phyloP scores from a whole-genome alignment of 2,888 invertebrate genomes.

The Noctua janthe region DNA sequence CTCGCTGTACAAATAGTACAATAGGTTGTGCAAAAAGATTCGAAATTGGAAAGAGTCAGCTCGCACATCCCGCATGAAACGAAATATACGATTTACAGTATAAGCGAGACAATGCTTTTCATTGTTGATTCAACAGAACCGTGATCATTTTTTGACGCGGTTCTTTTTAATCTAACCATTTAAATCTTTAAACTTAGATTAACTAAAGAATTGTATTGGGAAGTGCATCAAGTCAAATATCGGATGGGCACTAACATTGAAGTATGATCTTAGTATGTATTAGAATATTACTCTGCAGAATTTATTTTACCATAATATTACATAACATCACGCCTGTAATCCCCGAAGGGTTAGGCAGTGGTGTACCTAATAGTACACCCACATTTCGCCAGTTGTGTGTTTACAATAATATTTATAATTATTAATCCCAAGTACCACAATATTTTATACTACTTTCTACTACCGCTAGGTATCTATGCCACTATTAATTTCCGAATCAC shows the following conservation, averaged over 20 bases:
- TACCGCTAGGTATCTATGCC: not conserved
- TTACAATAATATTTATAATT: slow-evolving; percentile 14
- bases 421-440: slow-evolving; percentile 4
- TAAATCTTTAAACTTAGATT: not conserved
- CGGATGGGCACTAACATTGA: slow-evolving; percentile 8
- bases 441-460: slow-evolving; percentile 19
- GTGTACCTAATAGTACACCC: too few species aligned
- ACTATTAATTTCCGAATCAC: slow-evolving; percentile 2
- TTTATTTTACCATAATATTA: slow-evolving; percentile 35
- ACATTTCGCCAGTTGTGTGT: not conserved
- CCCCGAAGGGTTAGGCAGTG: too few species aligned
- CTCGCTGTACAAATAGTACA: too few species aligned
- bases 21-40: not conserved
- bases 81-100: not conserved
- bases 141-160: not conserved
- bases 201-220: slow-evolving; percentile 5
- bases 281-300: slow-evolving; percentile 28
- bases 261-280: slow-evolving; percentile 25
- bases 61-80: not conserved
- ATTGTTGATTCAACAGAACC: not conserved
- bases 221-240: slow-evolving; percentile 37
- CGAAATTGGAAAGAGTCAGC: not conserved
- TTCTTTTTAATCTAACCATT: slow-evolving; percentile 4
- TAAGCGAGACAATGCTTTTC: not conserved
- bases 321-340: too few species aligned